Percentiles rank a stretch among this genome's conserved stretches.
Conservation (phyloP, 1,140 invertebrate genomes). For the Pristionchus pacificus region DNA sequence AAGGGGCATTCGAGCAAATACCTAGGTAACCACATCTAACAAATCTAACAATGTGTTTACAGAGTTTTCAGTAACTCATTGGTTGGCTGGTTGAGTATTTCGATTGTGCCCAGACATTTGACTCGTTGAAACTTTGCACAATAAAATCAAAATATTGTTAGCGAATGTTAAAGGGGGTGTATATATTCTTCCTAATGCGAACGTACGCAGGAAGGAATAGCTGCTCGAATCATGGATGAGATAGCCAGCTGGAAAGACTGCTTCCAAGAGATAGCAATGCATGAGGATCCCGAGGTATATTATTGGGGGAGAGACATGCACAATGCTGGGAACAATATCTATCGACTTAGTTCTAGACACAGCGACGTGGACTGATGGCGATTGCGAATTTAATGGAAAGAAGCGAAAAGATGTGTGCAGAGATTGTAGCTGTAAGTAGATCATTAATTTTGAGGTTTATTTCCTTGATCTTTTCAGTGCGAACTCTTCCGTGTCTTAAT, state of each 20-base stretch:
- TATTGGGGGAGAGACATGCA: neutral
- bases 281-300: slow-evolving; percentile 41
- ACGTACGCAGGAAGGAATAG: slow-evolving; percentile 26
- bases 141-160: no score
- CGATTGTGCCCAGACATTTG: no score
- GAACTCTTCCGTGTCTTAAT: slow-evolving; percentile 52
- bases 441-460: neutral
- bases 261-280: slow-evolving; percentile 41
- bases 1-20: no score
- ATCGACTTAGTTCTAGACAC: slow-evolving; percentile 12
- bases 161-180: no score
- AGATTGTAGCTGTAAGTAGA: slow-evolving; percentile 47
- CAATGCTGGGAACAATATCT: no score
- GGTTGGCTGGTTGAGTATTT: no score
- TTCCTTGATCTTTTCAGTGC: slow-evolving; percentile 39
- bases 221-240: slow-evolving; percentile 34
- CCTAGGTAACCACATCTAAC: no score
- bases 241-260: slow-evolving; percentile 38
- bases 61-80: no score
- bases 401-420: slow-evolving; percentile 46
- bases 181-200: no score
- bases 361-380: slow-evolving; percentile 50
- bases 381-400: slow-evolving; percentile 52
- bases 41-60: no score
- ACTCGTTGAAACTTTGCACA: no score